Conservation (phyloP, 2,797 vertebrate genomes). For the Kryptolebias ocellatus region DNA sequence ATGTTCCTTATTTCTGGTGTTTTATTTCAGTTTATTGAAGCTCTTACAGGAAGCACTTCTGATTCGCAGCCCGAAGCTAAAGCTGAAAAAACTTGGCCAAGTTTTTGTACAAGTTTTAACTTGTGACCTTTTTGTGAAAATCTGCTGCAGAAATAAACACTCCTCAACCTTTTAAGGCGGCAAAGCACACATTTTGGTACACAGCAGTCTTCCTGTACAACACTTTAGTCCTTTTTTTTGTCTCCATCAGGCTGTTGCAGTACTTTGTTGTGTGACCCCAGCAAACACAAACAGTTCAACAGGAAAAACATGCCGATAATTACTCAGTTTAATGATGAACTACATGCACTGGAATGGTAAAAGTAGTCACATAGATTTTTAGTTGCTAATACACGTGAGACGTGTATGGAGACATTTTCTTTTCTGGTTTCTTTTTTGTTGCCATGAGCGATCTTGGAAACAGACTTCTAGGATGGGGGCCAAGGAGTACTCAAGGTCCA, state of each 20-base stretch:
- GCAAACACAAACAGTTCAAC: neutral
- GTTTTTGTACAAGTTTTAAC: conserved; percentile 2
- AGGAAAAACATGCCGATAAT: neutral
- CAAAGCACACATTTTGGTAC: conserved; percentile 27
- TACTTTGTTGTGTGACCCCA: neutral
- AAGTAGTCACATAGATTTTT: neutral
- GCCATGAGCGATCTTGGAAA: conserved; percentile 44
- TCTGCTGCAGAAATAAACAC: conserved; percentile 43
- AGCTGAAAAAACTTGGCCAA: neutral
- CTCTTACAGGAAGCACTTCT: neutral
- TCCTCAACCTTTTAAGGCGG: conserved; percentile 26
- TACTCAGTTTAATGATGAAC: neutral
- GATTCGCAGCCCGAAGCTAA: neutral
- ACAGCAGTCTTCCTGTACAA: conserved; percentile 36
- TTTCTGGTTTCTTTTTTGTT: conserved; percentile 42
- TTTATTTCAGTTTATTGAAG: neutral
- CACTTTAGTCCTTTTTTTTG: neutral
- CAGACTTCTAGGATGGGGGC: conserved; percentile 36
- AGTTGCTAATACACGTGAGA: conserved; percentile 1
- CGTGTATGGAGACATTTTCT: conserved; percentile 14
- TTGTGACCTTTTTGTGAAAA: conserved; percentile 11
- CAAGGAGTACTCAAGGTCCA: conserved; percentile 56
- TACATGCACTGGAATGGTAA: neutral
- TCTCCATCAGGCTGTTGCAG: neutral
- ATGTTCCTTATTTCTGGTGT: too few species aligned